Evolutionary conservation across 2,113 vertebrate species (phyloP).

Genomic region (Benthochromis sp.): DNA sequence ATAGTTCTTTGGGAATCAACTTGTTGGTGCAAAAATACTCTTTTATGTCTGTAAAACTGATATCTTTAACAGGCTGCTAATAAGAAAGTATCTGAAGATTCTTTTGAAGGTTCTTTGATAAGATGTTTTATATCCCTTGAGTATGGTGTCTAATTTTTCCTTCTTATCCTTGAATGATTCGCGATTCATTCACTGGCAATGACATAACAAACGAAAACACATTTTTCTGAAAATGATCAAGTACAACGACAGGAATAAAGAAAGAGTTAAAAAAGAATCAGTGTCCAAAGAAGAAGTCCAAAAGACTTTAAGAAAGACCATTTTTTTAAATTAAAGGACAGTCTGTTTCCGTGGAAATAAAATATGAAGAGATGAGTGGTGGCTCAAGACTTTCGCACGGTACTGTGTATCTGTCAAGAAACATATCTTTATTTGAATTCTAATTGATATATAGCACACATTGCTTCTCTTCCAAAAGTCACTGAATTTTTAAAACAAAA

Average conservation of each 20-base stretch:
- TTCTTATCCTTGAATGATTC: neutral
- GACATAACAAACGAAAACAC: neutral
- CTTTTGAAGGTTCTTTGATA: neutral
- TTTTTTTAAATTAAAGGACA: neutral
- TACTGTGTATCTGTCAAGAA: neutral
- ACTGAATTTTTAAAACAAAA: rapidly evolving
- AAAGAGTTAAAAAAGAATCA: neutral
- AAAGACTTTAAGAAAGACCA: neutral
- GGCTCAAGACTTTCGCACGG: rapidly evolving
- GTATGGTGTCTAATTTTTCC: neutral
- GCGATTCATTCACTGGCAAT: neutral
- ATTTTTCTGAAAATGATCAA: neutral
- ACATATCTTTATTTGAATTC: neutral
- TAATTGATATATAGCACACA: neutral
- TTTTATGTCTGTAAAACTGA: neutral
- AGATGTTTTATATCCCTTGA: neutral
- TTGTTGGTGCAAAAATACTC: neutral
- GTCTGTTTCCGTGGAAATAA: neutral
- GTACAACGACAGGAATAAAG: neutral
- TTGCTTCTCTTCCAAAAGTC: neutral
- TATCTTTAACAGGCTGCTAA: neutral
- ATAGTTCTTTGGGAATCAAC: neutral
- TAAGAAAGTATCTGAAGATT: neutral
- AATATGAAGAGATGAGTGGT: neutral
- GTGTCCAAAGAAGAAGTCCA: neutral